These are phyloP conservation scores for Heliconius hortense DNA, from an alignment of 2,888 invertebrate genomes.

Conservation along the genomic window DNA sequence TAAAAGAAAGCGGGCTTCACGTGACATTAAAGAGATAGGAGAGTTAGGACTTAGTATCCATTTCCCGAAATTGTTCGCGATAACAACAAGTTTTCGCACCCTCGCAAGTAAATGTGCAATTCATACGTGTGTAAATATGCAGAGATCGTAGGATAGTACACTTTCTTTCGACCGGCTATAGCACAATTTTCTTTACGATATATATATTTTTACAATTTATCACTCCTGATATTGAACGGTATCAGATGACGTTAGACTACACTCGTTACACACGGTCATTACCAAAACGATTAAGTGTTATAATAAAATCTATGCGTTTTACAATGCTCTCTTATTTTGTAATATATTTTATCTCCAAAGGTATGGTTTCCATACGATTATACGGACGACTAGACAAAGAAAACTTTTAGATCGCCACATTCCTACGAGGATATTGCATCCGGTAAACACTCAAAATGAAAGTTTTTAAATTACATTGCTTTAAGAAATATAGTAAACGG, in stretches of 20 bases:
- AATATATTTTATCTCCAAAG: not conserved
- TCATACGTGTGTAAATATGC: constrained; percentile 76
- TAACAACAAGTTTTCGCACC: constrained; percentile 82
- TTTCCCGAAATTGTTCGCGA: constrained; percentile 81
- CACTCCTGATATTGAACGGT: constrained; percentile 66
- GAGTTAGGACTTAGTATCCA: constrained; percentile 81
- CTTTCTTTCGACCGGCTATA: constrained; percentile 28
- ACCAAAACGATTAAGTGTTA: constrained; percentile 21
- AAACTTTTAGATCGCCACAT: constrained; percentile 59
- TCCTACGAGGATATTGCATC: constrained; percentile 57
- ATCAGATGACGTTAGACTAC: constrained; percentile 72
- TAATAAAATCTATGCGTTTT: not conserved
- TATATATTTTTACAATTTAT: constrained; percentile 62
- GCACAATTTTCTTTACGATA: constrained; percentile 22
- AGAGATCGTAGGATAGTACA: constrained; percentile 32
- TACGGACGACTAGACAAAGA: constrained; percentile 67
- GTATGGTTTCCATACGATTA: constrained; percentile 64
- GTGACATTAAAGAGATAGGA: constrained; percentile 78
- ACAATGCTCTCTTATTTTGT: not conserved
- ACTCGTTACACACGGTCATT: constrained; percentile 45
- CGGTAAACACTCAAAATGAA: constrained; percentile 26
- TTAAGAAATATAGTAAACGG: not conserved
- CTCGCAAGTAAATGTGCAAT: constrained; percentile 80
- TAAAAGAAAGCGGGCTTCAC: constrained; percentile 70
- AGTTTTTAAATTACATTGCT: not conserved